Conservation (phyloP, 2,888 invertebrate species). For the Zaprionus bogoriensis region DNA sequence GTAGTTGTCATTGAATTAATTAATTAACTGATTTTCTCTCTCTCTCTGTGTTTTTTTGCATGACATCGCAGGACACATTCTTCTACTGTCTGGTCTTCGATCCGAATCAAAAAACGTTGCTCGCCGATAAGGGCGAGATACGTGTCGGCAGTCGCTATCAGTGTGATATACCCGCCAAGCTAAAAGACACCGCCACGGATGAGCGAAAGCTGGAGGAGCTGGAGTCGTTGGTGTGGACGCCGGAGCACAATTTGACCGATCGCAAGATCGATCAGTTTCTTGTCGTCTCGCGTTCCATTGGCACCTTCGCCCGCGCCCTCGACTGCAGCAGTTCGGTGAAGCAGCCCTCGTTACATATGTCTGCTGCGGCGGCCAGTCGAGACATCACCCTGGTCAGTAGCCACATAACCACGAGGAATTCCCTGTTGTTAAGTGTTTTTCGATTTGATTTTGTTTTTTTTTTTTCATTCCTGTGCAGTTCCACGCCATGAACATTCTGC, state of each 20-base stretch:
- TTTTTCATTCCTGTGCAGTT: conserved; percentile 86
- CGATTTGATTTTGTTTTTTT: background rate
- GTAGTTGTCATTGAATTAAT: conserved; percentile 35
- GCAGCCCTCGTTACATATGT: conserved; percentile 99
- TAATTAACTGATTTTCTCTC: background rate
- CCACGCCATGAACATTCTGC: conserved; percentile 98
- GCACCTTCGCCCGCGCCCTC: conserved; percentile 98
- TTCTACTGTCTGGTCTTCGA: conserved; percentile 99
- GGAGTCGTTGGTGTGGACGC: conserved; percentile 97
- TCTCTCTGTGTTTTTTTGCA: background rate
- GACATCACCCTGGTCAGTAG: conserved; percentile 94
- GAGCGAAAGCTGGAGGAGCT: conserved; percentile 89
- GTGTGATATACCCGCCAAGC: conserved; percentile 93
- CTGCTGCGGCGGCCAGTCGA: conserved; percentile 98
- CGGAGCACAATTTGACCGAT: conserved; percentile 94
- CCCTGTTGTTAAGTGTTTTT: background rate
- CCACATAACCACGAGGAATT: background rate
- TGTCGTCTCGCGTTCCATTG: conserved; percentile 96
- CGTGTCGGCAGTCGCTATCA: conserved; percentile 97
- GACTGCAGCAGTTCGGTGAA: conserved; percentile 99
- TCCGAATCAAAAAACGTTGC: conserved; percentile 98
- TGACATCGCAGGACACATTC: conserved; percentile 96
- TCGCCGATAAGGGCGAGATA: conserved; percentile 99
- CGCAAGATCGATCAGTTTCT: conserved; percentile 99
- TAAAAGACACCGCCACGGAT: conserved; percentile 88